Conservation (phyloP, 92 coral and sea anemone genomes). For the Phenganax marumi region DNA sequence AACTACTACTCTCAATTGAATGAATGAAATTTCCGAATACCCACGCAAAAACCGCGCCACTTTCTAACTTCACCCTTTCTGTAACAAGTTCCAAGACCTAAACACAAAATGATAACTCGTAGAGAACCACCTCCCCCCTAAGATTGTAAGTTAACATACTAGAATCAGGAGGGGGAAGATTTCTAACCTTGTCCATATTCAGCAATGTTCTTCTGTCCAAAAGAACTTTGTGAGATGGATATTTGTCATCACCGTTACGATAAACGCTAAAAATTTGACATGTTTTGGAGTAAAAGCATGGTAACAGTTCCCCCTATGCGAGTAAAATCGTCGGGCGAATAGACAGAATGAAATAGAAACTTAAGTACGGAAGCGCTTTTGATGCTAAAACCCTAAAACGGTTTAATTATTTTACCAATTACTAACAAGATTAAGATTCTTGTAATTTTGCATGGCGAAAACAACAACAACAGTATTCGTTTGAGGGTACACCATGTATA, state of each 20-base stretch:
- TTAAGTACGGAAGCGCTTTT: background rate
- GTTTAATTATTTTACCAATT: too few species aligned
- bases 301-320: background rate
- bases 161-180: background rate
- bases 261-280: conserved; percentile 58
- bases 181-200: conserved; percentile 64
- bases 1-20: background rate
- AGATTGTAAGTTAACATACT: background rate
- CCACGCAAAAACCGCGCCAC: conserved; percentile 79
- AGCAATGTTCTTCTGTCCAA: conserved; percentile 59
- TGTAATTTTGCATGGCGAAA: too few species aligned
- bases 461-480: too few species aligned
- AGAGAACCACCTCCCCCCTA: background rate
- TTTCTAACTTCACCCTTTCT: conserved; percentile 63
- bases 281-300: background rate
- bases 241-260: conserved; percentile 71
- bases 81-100: conserved; percentile 66
- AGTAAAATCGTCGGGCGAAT: background rate
- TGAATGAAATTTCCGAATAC: background rate
- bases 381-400: background rate
- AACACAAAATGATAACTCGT: background rate
- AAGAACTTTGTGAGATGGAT: conserved; percentile 62
- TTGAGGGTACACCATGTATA: too few species aligned
- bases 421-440: conserved; percentile 45
- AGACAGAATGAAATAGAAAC: background rate